Base-by-base conservation (phyloP, 1,140 invertebrate species). In the Piezodorus guildinii region DNA sequence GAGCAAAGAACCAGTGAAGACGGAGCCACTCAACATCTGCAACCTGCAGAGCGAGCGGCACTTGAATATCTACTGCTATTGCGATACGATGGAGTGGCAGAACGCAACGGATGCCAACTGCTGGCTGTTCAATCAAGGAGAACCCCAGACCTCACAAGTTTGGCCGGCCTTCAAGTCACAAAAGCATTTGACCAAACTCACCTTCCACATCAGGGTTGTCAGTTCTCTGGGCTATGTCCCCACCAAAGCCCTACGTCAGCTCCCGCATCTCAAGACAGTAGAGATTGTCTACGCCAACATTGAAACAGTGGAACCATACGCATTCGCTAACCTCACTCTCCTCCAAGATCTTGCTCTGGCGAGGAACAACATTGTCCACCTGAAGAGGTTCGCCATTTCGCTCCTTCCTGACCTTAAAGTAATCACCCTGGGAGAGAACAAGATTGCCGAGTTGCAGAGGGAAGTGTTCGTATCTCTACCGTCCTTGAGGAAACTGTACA, bases 261-360 rank as follows among this genome's bases (percentile, higher is more conserved):
- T 89, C 67, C 81, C 79, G 64, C 79, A 83, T 64, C 74, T 90
- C 49, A 78, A 78, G 69, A 79, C 77, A 43, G 76, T 89, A 65
- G 79, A 80, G 69, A 82, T 90, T 56, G 79, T 83, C 66, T 86
- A 88, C 69, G 85, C 83, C 0, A 83, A 79, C 60, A 84, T 90
- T 61, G 74, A 80, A 52, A 82, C 83, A 0, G 73, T 90, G 1
- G 74, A 77, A 52, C 77, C 84, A 34, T 83, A 80, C 70, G 80
- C 85, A 1, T 88, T 90, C 67, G 83, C 82, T 2, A 87, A 87
- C 74, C 71, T 87, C 34, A 80, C 81, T 4, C 78, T 80, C 56
- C 73, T 90, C 16, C 77, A 80, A 60, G 81, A 86, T 65, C 80
- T 87, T 62, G 78, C 79, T 8, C 71, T 90, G 30, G 80, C 78